Conservation (phyloP, 2,797 vertebrate species). For the Lepilemur ruficaudatus region DNA sequence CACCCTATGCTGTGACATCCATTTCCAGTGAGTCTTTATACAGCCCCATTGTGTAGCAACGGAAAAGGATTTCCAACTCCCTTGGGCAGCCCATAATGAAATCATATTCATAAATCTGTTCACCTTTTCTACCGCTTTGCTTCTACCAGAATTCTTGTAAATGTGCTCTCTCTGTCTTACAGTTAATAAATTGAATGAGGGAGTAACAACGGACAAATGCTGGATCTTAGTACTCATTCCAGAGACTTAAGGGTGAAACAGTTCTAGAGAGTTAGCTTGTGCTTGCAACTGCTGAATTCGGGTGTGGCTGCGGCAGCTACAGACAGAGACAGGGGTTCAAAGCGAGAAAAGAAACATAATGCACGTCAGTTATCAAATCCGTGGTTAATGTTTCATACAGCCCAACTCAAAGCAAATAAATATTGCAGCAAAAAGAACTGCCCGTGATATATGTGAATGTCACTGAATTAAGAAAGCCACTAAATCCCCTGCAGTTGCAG, state of each 20-base stretch:
- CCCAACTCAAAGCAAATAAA: slow-evolving; percentile 57
- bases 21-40: neutral
- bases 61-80: neutral
- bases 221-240: neutral
- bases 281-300: neutral
- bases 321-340: neutral
- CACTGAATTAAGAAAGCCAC: slow-evolving; percentile 60
- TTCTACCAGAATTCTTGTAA: slow-evolving; percentile 51
- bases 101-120: slow-evolving; percentile 57
- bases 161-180: neutral
- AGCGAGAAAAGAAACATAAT: neutral
- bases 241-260: neutral
- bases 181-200: slow-evolving; percentile 45
- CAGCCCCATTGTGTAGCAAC: neutral
- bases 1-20: neutral
- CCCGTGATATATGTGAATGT: slow-evolving; percentile 24
- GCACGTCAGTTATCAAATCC: neutral
- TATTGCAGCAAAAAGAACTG: slow-evolving; percentile 49
- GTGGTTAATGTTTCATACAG: slow-evolving; percentile 41
- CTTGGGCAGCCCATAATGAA: slow-evolving; percentile 34
- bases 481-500: slow-evolving; percentile 52
- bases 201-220: slow-evolving; percentile 11
- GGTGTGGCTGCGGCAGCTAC: neutral
- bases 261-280: neutral
- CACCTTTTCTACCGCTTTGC: neutral